phyloP scores from a whole-genome alignment of 23 tunicate genomes.

The Trididemnum nubilum region DNA sequence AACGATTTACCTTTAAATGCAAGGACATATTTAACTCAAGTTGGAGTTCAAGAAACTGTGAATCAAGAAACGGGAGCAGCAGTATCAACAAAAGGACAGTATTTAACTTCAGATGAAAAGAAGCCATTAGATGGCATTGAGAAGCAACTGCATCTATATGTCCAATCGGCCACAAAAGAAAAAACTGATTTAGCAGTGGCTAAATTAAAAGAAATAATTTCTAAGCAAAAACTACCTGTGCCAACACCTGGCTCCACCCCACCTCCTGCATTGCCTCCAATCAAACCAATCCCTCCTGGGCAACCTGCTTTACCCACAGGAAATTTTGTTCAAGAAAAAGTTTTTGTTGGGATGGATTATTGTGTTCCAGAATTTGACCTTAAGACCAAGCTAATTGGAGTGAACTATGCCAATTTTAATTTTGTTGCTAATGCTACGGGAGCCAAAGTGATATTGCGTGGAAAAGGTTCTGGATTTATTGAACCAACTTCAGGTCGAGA shows the following conservation, averaged over 20 bases:
- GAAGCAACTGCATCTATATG: slow-evolving; percentile 75
- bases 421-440: slow-evolving; percentile 90
- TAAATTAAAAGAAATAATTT: slow-evolving; percentile 58
- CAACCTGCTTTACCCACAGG: slow-evolving; percentile 92
- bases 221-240: slow-evolving; percentile 30
- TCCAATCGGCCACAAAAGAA: slow-evolving; percentile 66
- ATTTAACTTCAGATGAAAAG: slow-evolving; percentile 57
- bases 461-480: slow-evolving; percentile 90
- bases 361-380: slow-evolving; percentile 70
- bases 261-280: slow-evolving; percentile 30
- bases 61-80: slow-evolving; percentile 67
- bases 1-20: slow-evolving; percentile 68
- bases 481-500: slow-evolving; percentile 96
- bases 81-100: slow-evolving; percentile 80
- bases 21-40: slow-evolving; percentile 67
- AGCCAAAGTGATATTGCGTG: slow-evolving; percentile 85
- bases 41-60: slow-evolving; percentile 41
- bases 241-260: background rate
- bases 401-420: slow-evolving; percentile 73
- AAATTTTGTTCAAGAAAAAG: slow-evolving; percentile 86
- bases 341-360: slow-evolving; percentile 79
- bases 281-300: slow-evolving; percentile 13
- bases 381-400: slow-evolving; percentile 79
- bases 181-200: slow-evolving; percentile 48
- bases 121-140: slow-evolving; percentile 50